Base-by-base conservation (phyloP, 2,888 invertebrate genomes). In the Phengaris arion region DNA sequence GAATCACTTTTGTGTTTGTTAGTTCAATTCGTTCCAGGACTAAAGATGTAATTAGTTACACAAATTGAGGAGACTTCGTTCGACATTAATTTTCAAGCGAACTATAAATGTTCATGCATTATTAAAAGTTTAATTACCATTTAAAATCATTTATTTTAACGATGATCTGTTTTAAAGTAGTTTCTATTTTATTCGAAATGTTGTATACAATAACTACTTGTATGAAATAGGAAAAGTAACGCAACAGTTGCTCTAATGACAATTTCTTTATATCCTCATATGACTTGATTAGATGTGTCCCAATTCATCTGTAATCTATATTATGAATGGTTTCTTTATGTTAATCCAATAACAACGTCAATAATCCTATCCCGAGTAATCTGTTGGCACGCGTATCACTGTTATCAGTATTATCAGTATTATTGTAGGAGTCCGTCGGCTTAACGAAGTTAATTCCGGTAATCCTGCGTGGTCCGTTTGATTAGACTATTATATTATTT, bases 1-100 rank as follows among this genome's bases (percentile, higher is more conserved):
- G 69, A 69, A 69, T 64, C 64, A 64, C 64, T 64, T 45, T 64
- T 64, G 64, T 69, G 69, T 69, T 69, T 69, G 69, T 69, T 69
- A 48, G n/a, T 69, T 69, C 69, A 69, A 48, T 69, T 69, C 64
- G 64, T 69, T 48, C 48, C 48, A 6, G 68, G 45, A 69, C 69
- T 69, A 64, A 64, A 64, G 64, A 64, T 69, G 48, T 69, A 69
- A 69, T 69, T 69, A 69, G 69, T 69, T n/a, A 69, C 48, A 48
- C 48, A 64, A 64, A 48, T 69, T 69, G 69, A 69, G 48, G n/a
- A 15, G 35, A 35, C 2, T 45, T 35, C 35, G 64, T 64, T 64
- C 64, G 64, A 35, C 64, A 35, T 64, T 64, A 10, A 64, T 64
- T 64, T 64, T 64, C 12, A 59, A 35, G 13, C 64, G 13, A 10